Base-by-base conservation (phyloP, 2,888 invertebrate genomes). In the Eilema depressum region DNA sequence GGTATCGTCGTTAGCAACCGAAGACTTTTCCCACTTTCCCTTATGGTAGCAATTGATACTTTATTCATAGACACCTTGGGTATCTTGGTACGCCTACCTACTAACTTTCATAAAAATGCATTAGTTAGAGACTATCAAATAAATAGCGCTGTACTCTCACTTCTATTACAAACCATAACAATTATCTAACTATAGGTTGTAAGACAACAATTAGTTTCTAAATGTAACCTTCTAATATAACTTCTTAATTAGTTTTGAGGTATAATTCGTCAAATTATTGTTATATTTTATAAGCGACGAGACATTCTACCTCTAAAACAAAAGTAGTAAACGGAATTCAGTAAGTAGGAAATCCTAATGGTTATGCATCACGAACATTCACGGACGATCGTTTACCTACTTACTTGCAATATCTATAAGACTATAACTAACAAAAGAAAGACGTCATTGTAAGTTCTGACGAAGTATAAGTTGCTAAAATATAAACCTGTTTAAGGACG, bases 361-460 rank as follows among this genome's bases (percentile, higher is more conserved):
- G 76, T 79, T 74, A 61, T 76, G 73, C 76, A 76, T 71, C 83
- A 83, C 83, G 83, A 83, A 83, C 72, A 37, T 82, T 75, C 77
- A 73, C 60, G 73, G 73, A 75, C 74, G 75, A 68, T 75, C 66
- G 66, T 71, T 70, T 73, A 73, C 73, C 66, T 65, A 69, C 30
- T 14, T 64, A 71, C 53, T 72, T 68, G 62, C 67, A 73, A 75
- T 71, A 71, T 74, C 64, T 74, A 62, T 68, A 64, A 66, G 70
- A 67, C 61, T 73, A 57, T 64, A 64, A 68, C 33, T 30, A 56
- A 53, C 20, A 28, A 47, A 47, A 17, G 53, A n/a, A 53, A 53
- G 53, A 53, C 53, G 53, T 53, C 53, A 53, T 20, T 53, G 53
- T 3, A 53, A 53, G 53, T 53, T 53, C 5, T 53, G 47, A 47